Evolutionary conservation across 2,797 vertebrate species (phyloP), one percentile per base, ranked within the genome.

Genomic region (Microctenopoma lineatum): DNA sequence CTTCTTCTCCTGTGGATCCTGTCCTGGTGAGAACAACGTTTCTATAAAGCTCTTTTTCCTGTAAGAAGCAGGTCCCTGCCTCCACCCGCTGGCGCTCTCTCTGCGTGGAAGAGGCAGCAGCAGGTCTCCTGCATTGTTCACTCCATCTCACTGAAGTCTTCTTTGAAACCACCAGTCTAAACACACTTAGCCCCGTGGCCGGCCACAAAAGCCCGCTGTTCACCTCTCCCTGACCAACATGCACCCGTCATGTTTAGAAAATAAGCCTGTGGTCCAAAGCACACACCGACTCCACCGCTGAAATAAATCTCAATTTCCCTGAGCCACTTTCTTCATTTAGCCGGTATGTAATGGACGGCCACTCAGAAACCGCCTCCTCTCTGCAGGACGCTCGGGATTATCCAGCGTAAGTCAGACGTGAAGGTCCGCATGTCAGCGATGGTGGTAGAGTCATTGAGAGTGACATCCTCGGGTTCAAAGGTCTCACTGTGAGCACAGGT

Each of bases 261-360:
- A 90, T 74, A 88, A 70, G 38, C 51, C 68, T 75, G 76, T 55
- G 84, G 86, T 93, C 91, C 91, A 93, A 92, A 89, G 73, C 88
- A 88, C 84, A 93, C 92, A 92, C 79, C 76, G 46, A 47, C 79
- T 72, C 68, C 85, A 90, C 84, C 87, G 44, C 90, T 84, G 91
- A 86, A 91, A 92, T 87, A 90, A 89, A 92, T 90, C 88, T 91
- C 87, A 83, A 89, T 90, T 93, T 92, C 89, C 91, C 84, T 79
- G 77, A 39, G 73, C 75, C 90, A 69, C 88, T 90, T 80, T 82
- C 81, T 83, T 88, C 84, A 70, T 89, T 87, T 75, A 84, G 62
- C 73, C 48, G 75, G 87, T 87, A 84, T 81, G 86, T 87, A 87
- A 92, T 79, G 80, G 88, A 71, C 87, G 75, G 85, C 66, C 78